These are phyloP conservation scores for Volucella bombylans DNA, from an alignment of 2,888 invertebrate species.

Conservation along the genomic window DNA sequence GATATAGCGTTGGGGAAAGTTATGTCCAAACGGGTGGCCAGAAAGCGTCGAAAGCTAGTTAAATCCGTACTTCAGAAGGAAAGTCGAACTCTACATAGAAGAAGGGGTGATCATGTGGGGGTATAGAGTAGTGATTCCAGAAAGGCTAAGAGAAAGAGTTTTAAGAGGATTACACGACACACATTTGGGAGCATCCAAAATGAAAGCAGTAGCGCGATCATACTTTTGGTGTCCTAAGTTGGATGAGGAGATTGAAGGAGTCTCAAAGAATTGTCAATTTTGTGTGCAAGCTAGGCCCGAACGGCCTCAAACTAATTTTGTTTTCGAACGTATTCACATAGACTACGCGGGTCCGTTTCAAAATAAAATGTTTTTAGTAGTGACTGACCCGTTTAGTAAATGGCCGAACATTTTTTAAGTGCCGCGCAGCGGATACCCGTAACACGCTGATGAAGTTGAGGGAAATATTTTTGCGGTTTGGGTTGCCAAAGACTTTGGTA, in stretches of 20 bases:
- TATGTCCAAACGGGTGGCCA: constrained; percentile 7
- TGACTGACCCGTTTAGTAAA: constrained; percentile 1
- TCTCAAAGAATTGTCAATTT: constrained; percentile 5
- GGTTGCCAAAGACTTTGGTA: background rate
- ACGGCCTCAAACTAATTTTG: constrained; percentile 13
- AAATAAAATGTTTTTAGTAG: constrained; percentile 23
- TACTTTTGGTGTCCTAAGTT: constrained; percentile 30
- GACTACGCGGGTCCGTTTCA: background rate
- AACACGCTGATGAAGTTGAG: background rate
- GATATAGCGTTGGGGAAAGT: background rate
- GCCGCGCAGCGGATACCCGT: background rate
- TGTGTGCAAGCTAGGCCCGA: constrained; percentile 2
- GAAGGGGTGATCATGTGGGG: constrained; percentile 36
- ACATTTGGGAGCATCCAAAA: constrained; percentile 21
- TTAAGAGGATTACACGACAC: constrained; percentile 19
- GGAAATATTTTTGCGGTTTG: constrained; percentile 4
- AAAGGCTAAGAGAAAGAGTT: background rate
- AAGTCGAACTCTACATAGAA: constrained; percentile 4
- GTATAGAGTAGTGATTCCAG: constrained; percentile 16
- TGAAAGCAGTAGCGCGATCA: constrained; percentile 20
- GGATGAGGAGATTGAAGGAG: constrained; percentile 14
- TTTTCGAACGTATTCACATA: constrained; percentile 8
- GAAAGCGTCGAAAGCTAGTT: background rate
- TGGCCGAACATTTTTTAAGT: background rate
- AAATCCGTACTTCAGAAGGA: constrained; percentile 1